Evolutionary conservation across 2,888 invertebrate species (phyloP), one percentile per base, ranked within the genome.

Genomic region (Megalurothrips usitatus): DNA sequence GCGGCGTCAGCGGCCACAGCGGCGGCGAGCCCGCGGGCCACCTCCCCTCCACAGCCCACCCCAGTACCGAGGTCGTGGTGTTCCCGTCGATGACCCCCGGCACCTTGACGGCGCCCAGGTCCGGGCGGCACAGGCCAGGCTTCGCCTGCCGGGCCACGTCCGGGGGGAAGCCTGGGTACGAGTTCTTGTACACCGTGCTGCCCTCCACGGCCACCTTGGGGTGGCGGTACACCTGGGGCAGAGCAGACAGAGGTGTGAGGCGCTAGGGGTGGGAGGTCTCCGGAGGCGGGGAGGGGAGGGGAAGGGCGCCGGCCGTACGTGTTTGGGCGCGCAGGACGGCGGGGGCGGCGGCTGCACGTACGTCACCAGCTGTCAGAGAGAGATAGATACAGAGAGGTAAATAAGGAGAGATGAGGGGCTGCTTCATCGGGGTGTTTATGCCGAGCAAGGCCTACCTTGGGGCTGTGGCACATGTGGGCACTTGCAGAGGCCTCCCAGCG

Each of bases 21-120:
- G 52, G 52, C 2, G 52, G 52, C 12, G 52, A 49, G 49, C 49
- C 9, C 49, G 10, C 9, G 14, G 49, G 49, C 10, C 10, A 11
- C 49, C 49, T 49, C 14, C 49, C 9, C 49, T 14, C 9, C 14
- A 49, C 9, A 52, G 2, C 19, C 52, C 12, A 9, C 1, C 52
- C 14, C 58, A 6, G 2, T 75, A 75, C 68, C 68, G 68, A 26
- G 68, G 68, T 75, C 26, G 68, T 75, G 68, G 68, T 75, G 68
- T 75, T 23, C 6, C 68, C 68, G 68, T 75, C 68, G 68, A 75
- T 75, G 68, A 75, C 68, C 26, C 68, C 68, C 68, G 68, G 68
- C 23, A 75, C 26, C 68, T 75, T 75, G 68, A 75, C 26, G 26
- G 68, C 26, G 68, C 68, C 68, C 68, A 23, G 68, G 68, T 75